phyloP scores from a whole-genome alignment of 1,140 invertebrate species.

The Aphelenchoides fujianensis region DNA sequence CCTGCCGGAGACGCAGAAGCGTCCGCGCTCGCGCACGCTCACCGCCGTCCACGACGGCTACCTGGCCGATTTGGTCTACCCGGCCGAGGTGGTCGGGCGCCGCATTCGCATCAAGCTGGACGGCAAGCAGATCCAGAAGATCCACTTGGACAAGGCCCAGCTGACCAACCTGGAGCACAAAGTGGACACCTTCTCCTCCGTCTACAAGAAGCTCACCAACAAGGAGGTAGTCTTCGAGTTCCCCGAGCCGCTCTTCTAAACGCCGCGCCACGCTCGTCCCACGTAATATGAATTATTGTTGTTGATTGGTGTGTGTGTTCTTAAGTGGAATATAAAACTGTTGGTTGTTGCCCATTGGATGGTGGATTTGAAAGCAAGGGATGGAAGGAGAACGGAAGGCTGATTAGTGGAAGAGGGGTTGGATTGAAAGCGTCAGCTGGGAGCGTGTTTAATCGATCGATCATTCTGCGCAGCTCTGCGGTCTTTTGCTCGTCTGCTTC shows the following conservation, averaged over 20 bases:
- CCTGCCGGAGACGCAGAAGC: slow-evolving; percentile 88
- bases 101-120: slow-evolving; percentile 90
- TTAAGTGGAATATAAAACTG: not conserved
- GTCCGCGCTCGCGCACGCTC: slow-evolving; percentile 87
- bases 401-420: no score
- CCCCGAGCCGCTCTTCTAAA: slow-evolving; percentile 77
- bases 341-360: no score
- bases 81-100: slow-evolving; percentile 98
- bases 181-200: slow-evolving; percentile 92
- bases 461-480: no score
- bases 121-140: slow-evolving; percentile 80
- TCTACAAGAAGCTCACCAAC: slow-evolving; percentile 97
- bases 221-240: slow-evolving; percentile 98
- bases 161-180: slow-evolving; percentile 99
- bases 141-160: slow-evolving; percentile 96
- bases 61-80: slow-evolving; percentile 93
- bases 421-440: no score
- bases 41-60: slow-evolving; percentile 95
- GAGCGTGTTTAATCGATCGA: no score
- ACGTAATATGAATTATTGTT: not conserved
- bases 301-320: not conserved
- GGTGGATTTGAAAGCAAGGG: not conserved
- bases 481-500: not conserved
- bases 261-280: no score
- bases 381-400: not conserved